Conservation (phyloP, 2,797 vertebrate species). For the Gouania willdenowi region DNA sequence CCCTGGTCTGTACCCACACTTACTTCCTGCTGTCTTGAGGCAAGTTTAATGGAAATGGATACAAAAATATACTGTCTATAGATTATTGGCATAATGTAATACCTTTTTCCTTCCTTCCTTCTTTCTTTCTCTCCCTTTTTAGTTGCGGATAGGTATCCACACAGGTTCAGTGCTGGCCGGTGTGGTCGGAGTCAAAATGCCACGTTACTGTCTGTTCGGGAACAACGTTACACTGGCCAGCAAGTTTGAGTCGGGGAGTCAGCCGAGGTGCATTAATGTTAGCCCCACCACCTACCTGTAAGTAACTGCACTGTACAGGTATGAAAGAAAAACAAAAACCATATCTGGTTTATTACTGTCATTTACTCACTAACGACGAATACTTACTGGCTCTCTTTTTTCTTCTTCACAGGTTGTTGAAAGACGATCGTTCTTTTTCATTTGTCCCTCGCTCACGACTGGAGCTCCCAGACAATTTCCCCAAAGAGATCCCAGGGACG, state of each 20-base stretch:
- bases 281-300: slow-evolving; percentile 96
- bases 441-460: slow-evolving; percentile 92
- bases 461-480: slow-evolving; percentile 98
- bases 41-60: no score
- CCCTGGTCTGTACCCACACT: no score
- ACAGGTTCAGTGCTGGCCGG: slow-evolving; percentile 95
- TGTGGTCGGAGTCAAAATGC: slow-evolving; percentile 96
- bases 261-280: slow-evolving; percentile 93
- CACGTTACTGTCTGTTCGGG: slow-evolving; percentile 94
- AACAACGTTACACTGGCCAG: slow-evolving; percentile 98
- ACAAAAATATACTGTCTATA: no score
- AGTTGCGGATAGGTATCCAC: slow-evolving; percentile 97
- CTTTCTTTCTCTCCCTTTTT: slow-evolving; percentile 14
- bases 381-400: background rate
- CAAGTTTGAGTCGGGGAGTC: slow-evolving; percentile 97
- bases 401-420: slow-evolving; percentile 80
- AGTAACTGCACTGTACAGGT: slow-evolving; percentile 52
- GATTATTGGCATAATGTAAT: no score
- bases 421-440: slow-evolving; percentile 89
- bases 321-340: background rate
- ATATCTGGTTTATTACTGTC: no score
- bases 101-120: no score
- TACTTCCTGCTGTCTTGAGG: no score
- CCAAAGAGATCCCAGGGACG: slow-evolving; percentile 95
- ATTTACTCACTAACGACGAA: no score